Base-by-base conservation (phyloP, 2,113 vertebrate genomes). In the Gracilinanus agilis region DNA sequence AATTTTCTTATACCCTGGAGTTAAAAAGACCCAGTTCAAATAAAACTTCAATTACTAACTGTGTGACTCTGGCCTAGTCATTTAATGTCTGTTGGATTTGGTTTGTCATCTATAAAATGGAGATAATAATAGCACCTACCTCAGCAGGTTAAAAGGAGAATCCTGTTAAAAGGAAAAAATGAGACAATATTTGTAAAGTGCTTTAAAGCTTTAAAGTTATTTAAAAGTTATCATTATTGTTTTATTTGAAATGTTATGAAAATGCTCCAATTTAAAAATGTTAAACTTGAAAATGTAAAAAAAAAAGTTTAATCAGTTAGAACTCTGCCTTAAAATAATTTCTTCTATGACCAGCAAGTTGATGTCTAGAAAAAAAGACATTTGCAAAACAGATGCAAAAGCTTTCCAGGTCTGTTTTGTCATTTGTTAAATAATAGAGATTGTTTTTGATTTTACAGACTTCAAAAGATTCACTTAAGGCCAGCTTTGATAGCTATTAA, bases 391-490 rank as follows among this genome's bases (percentile, higher is more conserved):
- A 67, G 55, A 9, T 55, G n/a, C 55, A 40, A 89, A 1, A 75
- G 34, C 29, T 40, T 54, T 24, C 0, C 23, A 56, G 24, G 56
- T 91, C 44, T 93, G 49, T 24, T 9, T 92, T 90, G 61, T 3
- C 53, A 9, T 19, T 91, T 94, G 27, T 7, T 95, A 92, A 58
- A n/a, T 90, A 83, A 93, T 93, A 95, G 44, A 54, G 89, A 53
- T n/a, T 92, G 10, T 40, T 92, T 96, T 92, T 34, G 54, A 58
- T 92, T 53, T 93, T n/a, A 1, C 40, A 90, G 7, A 91, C 23
- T 88, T 75, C 55, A 75, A 61, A 89, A 75, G 49, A n/a, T 44
- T 21, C 89, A 16, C 90, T 93, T 49, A 44, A 3, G 88, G 25
- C 40, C n/a, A 54, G 44, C 40, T 29, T 53, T 54, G 55, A 90